Percentiles rank a stretch among this genome's conserved stretches.
These are phyloP conservation scores for Papilio helenus DNA, from an alignment of 1,140 invertebrate species.

Conservation along the genomic window DNA sequence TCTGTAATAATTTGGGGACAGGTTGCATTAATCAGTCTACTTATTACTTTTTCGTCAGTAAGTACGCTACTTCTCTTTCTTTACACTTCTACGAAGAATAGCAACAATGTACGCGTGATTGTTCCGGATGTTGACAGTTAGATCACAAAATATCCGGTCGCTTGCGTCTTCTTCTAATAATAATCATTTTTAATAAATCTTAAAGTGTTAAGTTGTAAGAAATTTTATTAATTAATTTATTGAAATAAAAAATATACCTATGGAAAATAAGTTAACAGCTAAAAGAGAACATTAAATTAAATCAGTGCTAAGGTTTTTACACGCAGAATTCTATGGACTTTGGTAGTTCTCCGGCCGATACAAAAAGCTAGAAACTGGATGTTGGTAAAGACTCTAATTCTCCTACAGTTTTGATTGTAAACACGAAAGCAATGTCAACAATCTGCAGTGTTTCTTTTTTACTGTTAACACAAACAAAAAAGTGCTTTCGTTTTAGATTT, in stretches of 20 bases:
- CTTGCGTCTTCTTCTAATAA: neutral
- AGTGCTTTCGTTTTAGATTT: neutral
- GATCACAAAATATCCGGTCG: neutral
- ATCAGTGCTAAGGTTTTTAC: neutral
- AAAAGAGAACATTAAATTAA: neutral
- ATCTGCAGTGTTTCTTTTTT: neutral
- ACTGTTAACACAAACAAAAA: constrained; percentile 22
- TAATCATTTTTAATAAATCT: neutral
- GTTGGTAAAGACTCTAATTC: neutral
- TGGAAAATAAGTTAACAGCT: neutral
- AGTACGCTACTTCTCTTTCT: neutral
- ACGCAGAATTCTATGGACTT: too few relatives aligned
- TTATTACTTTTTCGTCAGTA: neutral
- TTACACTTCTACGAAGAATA: neutral
- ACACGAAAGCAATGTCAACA: neutral
- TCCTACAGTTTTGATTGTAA: neutral
- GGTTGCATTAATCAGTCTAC: too few relatives aligned
- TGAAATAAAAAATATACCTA: neutral
- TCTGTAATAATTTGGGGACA: too few relatives aligned
- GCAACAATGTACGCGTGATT: neutral
- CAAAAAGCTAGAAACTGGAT: neutral
- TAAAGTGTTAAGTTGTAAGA: neutral
- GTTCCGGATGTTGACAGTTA: neutral
- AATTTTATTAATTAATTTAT: neutral
- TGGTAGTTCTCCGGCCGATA: too few relatives aligned